Conservation (phyloP, 64 coral and sea anemone genomes). For the Pachyseris speciosa region DNA sequence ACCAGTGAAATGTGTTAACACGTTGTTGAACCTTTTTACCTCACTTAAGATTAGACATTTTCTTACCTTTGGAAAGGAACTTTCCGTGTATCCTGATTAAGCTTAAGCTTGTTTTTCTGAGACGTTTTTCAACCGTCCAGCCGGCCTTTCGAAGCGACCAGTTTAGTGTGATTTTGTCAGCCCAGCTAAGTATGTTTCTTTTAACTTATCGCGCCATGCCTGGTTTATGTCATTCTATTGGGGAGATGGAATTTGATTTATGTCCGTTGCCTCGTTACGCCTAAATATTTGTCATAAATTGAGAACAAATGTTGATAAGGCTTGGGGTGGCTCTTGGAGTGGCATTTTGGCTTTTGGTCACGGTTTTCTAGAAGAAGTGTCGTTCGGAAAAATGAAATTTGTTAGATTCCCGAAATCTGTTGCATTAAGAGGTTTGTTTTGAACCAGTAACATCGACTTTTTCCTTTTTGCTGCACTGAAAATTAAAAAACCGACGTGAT, state of each 20-base stretch:
- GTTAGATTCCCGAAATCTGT: background rate
- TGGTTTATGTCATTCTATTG: background rate
- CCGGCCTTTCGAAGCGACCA: no score
- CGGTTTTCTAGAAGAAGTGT: background rate
- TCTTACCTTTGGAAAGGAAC: conserved; percentile 2
- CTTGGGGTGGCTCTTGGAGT: background rate
- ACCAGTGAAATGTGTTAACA: background rate
- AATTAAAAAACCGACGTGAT: background rate
- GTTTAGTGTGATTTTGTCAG: background rate
- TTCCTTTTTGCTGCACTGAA: background rate
- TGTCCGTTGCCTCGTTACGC: conserved; percentile 28
- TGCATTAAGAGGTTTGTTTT: background rate
- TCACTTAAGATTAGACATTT: background rate
- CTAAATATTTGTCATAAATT: conserved; percentile 25
- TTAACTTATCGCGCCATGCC: background rate
- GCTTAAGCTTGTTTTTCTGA: background rate
- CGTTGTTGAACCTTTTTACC: no score
- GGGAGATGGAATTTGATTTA: conserved; percentile 2
- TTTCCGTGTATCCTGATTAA: background rate
- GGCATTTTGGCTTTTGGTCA: background rate
- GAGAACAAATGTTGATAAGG: background rate
- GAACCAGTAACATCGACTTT: background rate
- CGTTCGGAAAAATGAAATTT: background rate
- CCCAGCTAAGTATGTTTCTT: background rate
- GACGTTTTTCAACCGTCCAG: background rate